phyloP scores from a whole-genome alignment of 2,113 vertebrate species.

The Cercopithecus mona region DNA sequence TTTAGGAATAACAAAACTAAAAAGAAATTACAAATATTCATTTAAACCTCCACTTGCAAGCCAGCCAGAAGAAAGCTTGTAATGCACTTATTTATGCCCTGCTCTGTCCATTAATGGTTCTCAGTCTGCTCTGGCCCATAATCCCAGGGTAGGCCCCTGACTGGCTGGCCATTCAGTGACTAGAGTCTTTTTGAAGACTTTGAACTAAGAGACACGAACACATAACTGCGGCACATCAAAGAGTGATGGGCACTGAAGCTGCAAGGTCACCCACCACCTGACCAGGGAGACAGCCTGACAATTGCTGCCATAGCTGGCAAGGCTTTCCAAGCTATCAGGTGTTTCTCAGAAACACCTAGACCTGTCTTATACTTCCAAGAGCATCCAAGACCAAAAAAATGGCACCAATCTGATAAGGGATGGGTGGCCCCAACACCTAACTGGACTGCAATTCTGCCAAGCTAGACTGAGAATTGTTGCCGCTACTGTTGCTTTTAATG shows the following conservation, averaged over 20 bases:
- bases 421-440: background rate
- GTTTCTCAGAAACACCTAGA: background rate
- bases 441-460: background rate
- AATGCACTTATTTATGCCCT: background rate
- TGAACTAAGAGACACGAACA: background rate
- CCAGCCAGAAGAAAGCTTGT: conserved; percentile 3
- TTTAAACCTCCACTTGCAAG: background rate
- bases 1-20: background rate
- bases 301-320: background rate
- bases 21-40: conserved; percentile 2
- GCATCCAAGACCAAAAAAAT: background rate
- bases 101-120: background rate
- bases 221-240: background rate
- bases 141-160: background rate
- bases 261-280: background rate
- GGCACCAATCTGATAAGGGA: background rate
- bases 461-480: background rate
- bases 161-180: background rate
- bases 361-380: background rate
- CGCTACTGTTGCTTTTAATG: background rate
- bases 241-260: background rate
- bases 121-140: background rate
- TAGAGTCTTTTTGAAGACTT: background rate
- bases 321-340: background rate
- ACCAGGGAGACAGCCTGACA: background rate